These are phyloP conservation scores for Malacosoma neustria DNA, from an alignment of 2,888 invertebrate species.

Conservation along the genomic window DNA sequence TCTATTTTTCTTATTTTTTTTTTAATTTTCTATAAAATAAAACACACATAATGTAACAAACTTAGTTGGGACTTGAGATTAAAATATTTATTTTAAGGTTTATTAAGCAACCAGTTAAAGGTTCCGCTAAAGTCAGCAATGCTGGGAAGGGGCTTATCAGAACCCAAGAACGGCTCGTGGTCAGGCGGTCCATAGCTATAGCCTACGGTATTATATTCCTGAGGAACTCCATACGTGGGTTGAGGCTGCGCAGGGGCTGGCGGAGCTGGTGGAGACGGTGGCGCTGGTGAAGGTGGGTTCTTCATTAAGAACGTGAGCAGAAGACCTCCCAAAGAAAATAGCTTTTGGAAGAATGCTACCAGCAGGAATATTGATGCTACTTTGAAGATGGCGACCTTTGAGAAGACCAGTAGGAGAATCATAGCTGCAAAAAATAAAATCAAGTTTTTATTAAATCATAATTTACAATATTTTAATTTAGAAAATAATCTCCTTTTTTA, in stretches of 20 bases:
- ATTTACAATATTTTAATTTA: no score
- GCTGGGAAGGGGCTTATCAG: constrained; percentile 28
- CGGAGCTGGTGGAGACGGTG: constrained; percentile 3
- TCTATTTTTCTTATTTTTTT: no score
- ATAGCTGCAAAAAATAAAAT: constrained; percentile 39
- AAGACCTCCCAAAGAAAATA: constrained; percentile 46
- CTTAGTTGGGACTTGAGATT: no score
- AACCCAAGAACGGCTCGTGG: constrained; percentile 24
- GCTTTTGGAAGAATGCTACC: constrained; percentile 57
- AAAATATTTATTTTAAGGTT: neutral
- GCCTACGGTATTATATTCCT: constrained; percentile 56
- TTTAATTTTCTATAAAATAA: no score
- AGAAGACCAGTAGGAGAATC: constrained; percentile 40
- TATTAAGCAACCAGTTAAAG: neutral
- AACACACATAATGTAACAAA: no score
- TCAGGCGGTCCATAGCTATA: constrained; percentile 59
- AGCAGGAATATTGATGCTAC: constrained; percentile 47
- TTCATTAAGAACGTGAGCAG: constrained; percentile 51
- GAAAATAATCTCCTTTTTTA: no score
- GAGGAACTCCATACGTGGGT: constrained; percentile 40
- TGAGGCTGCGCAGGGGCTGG: constrained; percentile 19
- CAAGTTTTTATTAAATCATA: no score
- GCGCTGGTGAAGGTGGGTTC: constrained; percentile 18
- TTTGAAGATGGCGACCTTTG: constrained; percentile 53
- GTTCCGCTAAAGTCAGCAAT: constrained; percentile 23